Evolutionary conservation across 2,113 vertebrate species (phyloP), one percentile per base, ranked within the genome.

Genomic region (Lophius piscatorius): DNA sequence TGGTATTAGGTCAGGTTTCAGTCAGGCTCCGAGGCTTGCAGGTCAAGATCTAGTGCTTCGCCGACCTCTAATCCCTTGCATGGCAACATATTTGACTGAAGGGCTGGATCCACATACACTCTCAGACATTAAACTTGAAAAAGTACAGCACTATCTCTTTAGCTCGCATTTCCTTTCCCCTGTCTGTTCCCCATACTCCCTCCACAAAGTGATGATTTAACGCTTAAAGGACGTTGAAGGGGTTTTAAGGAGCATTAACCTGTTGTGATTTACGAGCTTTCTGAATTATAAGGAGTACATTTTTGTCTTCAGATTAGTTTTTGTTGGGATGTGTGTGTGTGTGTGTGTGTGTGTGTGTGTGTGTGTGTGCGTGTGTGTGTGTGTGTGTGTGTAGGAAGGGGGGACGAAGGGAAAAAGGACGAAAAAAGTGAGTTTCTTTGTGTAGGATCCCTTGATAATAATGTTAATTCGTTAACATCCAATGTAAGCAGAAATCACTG

Each of bases 1-100:
- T 98, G 96, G 94, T 90, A 88, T 70, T 54, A 90, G 93, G 92
- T 99, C 93, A 93, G 91, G 90, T 98, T 98, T 94, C 96, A 92
- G 82, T 88, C 84, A 86, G 81, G 89, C 91, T 92, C 85, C 82
- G 47, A 86, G 87, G 84, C 86, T 90, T 81, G 42, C 76, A 84
- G 95, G 95, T 96, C 95, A 96, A 90, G 94, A 94, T 93, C 94
- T 88, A 81, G 89, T 82, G 85, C 90, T 90, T 91, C 90, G 91
- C 89, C 92, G 89, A 84, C 67, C 81, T 59, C 82, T 91, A 92
- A 91, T 93, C 91, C 87, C 91, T 78, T 85, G 84, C 87, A 84
- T 81, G 78, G 86, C 87, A 87, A 82, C 88, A 91, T 90, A 87
- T 86, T 87, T 88, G 83, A 87, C 83, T 86, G 83, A 87, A 83